Conservation (phyloP, 2,797 vertebrate genomes). For the Characodon lateralis region DNA sequence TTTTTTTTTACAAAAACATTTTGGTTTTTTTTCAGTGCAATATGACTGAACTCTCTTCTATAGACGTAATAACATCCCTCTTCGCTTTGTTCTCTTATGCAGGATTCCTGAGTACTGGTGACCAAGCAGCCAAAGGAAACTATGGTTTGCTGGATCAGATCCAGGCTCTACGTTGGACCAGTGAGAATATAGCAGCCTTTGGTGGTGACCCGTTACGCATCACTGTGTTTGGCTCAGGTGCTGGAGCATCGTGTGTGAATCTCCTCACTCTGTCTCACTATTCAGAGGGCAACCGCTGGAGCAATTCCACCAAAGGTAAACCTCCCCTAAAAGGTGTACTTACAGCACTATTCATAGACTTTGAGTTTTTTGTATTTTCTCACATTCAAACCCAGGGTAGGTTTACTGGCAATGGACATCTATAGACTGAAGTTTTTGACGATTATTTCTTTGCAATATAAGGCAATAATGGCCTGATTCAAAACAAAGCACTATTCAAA, state of each 20-base stretch:
- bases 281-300: conserved; percentile 99
- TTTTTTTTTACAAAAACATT: neutral
- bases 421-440: neutral
- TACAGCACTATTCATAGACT: neutral
- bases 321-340: neutral
- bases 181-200: conserved; percentile 98
- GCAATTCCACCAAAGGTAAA: conserved; percentile 99
- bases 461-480: neutral
- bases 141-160: conserved; percentile 97
- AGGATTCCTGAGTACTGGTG: conserved; percentile 98
- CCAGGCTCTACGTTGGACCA: conserved; percentile 97
- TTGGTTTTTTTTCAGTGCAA: neutral
- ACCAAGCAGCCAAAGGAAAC: conserved; percentile 98
- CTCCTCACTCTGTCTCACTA: conserved; percentile 99
- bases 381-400: neutral
- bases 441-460: neutral
- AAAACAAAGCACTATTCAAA: neutral
- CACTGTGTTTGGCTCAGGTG: conserved; percentile 98
- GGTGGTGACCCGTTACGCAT: conserved; percentile 97
- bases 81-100: conserved; percentile 45
- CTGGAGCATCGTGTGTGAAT: conserved; percentile 97
- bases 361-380: neutral
- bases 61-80: neutral
- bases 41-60: neutral
- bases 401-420: neutral